Evolutionary conservation across 2,888 invertebrate species (phyloP).

Genomic region (Smittia sp.): DNA sequence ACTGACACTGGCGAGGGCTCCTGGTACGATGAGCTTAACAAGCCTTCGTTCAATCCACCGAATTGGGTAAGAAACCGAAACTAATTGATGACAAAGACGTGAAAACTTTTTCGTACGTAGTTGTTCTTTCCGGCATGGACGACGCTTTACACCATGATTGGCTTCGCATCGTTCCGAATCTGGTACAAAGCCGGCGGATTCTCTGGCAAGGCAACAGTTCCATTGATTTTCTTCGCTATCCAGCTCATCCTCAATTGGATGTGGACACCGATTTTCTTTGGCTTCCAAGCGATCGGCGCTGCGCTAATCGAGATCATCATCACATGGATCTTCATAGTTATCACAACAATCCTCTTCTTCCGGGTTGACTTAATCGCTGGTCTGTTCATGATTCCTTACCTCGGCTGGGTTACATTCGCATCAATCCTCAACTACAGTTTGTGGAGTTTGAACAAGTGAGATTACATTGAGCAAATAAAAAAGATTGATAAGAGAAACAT

Average conservation of each 20-base stretch:
- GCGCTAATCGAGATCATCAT: slow-evolving; percentile 20
- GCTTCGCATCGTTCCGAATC: slow-evolving; percentile 12
- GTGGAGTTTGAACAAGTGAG: slow-evolving; percentile 1
- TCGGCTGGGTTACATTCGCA: slow-evolving; percentile 29
- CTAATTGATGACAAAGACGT: not conserved
- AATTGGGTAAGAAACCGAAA: slow-evolving; percentile 18
- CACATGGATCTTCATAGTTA: not conserved
- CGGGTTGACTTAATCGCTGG: slow-evolving; percentile 19
- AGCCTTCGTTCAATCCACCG: slow-evolving; percentile 30
- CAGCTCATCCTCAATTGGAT: slow-evolving; percentile 30
- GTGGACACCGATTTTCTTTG: slow-evolving; percentile 35
- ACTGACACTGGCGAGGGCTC: not conserved
- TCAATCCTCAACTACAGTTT: slow-evolving; percentile 1
- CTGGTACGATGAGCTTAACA: slow-evolving; percentile 7
- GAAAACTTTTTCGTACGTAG: not conserved
- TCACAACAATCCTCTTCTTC: slow-evolving; percentile 8
- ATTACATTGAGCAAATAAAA: not conserved
- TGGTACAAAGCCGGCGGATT: slow-evolving; percentile 13
- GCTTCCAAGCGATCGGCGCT: not conserved
- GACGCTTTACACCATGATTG: slow-evolving; percentile 6
- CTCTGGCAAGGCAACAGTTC: not conserved
- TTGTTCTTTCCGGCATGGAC: slow-evolving; percentile 31
- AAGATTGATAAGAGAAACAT: not conserved
- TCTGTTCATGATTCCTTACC: slow-evolving; percentile 7
- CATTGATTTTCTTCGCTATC: slow-evolving; percentile 8